phyloP scores from a whole-genome alignment of 2,888 invertebrate genomes.

The Julus scandinavius region DNA sequence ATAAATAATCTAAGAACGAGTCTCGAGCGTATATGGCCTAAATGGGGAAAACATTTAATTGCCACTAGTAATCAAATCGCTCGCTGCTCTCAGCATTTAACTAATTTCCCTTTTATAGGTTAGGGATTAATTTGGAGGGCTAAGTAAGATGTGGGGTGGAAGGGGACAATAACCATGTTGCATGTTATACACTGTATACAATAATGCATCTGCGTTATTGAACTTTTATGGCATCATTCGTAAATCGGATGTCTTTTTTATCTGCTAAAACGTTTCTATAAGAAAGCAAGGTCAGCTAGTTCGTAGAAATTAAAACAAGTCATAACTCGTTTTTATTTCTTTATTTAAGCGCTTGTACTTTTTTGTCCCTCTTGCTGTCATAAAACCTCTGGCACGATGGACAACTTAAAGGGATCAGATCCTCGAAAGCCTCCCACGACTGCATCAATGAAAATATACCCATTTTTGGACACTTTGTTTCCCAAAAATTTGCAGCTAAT shows the following conservation, averaged over 20 bases:
- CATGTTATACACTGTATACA: background rate
- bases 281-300: slow-evolving; percentile 2
- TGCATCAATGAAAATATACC: no score
- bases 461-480: no score
- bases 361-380: no score
- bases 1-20: slow-evolving; percentile 29
- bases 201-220: background rate
- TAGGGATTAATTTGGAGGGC: background rate
- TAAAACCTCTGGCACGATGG: no score
- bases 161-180: background rate
- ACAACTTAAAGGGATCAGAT: no score
- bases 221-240: slow-evolving; percentile 24
- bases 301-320: slow-evolving; percentile 5
- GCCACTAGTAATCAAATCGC: slow-evolving; percentile 24
- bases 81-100: background rate
- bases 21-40: slow-evolving; percentile 3
- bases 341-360: background rate
- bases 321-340: background rate
- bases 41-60: slow-evolving; percentile 12
- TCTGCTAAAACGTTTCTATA: background rate
- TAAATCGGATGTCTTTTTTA: background rate
- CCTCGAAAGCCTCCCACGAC: no score
- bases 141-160: background rate
- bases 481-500: no score
- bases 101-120: slow-evolving; percentile 7